Base-by-base conservation (phyloP, 2,888 invertebrate species). In the Nysson spinosus region DNA sequence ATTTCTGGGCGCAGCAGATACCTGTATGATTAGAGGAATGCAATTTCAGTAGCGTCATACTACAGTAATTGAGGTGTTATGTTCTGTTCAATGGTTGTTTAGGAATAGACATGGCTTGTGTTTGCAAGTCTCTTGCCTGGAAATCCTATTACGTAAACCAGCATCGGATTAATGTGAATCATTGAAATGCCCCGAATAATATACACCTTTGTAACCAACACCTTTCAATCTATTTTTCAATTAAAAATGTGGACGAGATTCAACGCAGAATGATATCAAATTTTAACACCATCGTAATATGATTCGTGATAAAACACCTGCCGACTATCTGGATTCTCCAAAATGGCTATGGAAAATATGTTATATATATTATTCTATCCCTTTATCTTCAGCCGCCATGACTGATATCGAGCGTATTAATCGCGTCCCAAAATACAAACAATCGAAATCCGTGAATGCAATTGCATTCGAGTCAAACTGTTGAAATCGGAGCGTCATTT, bases 81-180 rank as follows among this genome's bases (percentile, higher is more conserved):
- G 37, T 6, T 22, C 19, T n/a, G 39, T 0, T 42, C 52, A 49
- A 57, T 66, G 57, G 57, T 49, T 30, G 65, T 43, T 17, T 30
- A 19, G 20, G 22, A 1, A 22, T 17, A 34, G 44, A 40, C 32
- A 12, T 22, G 34, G 26, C 35, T 14, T 34, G 30, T 5, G 17
- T 47, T 55, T 20, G 11, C n/a, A 17, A 20, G 30, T 51, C 57
- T 14, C 42, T 64, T 49, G 42, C 39, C 57, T 24, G 57, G 51
- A 56, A 66, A 64, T 51, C 57, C 57, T 47, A n/a, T n/a, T n/a
- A n/a, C 55, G 40, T n/a, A 52, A 50, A 55, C 55, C 46, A 66
- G 56, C 19, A 49, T 34, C 24, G 57, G 43, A 44, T 49, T 32
- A 44, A 52, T 28, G 28, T 39, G 9, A 14, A 9, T 26, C 19